Conservation (phyloP, 2,113 vertebrate species). For the Vicugna pacos region DNA sequence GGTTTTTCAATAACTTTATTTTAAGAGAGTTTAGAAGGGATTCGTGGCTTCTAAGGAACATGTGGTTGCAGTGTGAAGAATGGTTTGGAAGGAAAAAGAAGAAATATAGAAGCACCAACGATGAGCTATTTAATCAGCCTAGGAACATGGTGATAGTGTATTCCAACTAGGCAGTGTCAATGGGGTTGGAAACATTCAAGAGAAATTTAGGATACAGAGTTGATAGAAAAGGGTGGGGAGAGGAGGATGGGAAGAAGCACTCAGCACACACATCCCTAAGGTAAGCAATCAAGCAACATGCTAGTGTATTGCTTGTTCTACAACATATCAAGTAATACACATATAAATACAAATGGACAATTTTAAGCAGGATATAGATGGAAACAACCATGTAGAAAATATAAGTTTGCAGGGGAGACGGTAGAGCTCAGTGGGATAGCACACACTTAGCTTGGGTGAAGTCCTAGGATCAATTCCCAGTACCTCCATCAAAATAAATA, state of each 20-base stretch:
- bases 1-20: neutral
- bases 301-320: neutral
- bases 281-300: neutral
- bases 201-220: neutral
- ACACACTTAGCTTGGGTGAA: too few relatives aligned
- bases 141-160: neutral
- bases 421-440: too few relatives aligned
- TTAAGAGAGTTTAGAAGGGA: neutral
- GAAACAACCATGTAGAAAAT: neutral
- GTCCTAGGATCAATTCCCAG: too few relatives aligned
- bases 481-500: too few relatives aligned
- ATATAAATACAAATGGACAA: neutral
- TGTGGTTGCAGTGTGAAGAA: neutral
- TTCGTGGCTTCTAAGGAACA: neutral
- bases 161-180: neutral
- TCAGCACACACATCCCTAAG: neutral
- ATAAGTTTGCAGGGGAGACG: neutral
- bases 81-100: neutral
- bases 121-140: neutral
- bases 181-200: neutral
- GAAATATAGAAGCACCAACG: neutral
- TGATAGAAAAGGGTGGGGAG: neutral
- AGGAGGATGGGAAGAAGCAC: neutral
- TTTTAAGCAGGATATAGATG: neutral
- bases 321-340: neutral